phyloP scores from a whole-genome alignment of 2,113 vertebrate species.

The Nymphicus hollandicus region DNA sequence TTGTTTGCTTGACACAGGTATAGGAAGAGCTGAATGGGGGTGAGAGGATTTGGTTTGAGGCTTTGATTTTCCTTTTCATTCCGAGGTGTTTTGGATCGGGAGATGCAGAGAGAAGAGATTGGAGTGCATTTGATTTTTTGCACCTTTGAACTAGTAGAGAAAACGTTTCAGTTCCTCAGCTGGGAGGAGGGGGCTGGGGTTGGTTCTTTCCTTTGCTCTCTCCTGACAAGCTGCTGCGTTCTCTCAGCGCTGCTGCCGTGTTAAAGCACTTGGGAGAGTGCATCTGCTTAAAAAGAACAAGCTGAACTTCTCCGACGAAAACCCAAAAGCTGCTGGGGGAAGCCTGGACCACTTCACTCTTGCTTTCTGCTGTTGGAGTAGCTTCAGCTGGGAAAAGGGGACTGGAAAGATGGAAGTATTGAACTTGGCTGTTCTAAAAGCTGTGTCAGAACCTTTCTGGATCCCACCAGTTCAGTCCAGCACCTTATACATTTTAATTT shows the following conservation, averaged over 20 bases:
- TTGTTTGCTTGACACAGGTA: background rate
- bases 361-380: background rate
- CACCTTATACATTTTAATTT: background rate
- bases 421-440: background rate
- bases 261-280: background rate
- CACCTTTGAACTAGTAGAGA: slow-evolving; percentile 4
- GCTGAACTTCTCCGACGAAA: background rate
- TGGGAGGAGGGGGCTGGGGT: background rate
- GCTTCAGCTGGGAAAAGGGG: background rate
- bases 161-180: slow-evolving; percentile 35
- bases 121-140: slow-evolving; percentile 28
- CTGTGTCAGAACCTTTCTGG: background rate
- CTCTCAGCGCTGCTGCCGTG: background rate
- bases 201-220: background rate
- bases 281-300: background rate
- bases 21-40: background rate
- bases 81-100: background rate
- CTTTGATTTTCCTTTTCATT: slow-evolving; percentile 34
- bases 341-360: background rate
- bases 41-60: background rate
- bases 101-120: background rate
- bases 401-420: background rate
- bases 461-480: background rate
- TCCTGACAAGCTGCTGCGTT: slow-evolving; percentile 12
- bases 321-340: background rate